These are phyloP conservation scores for Alethe castanea DNA, from an alignment of 2,113 vertebrate genomes.

Conservation along the genomic window DNA sequence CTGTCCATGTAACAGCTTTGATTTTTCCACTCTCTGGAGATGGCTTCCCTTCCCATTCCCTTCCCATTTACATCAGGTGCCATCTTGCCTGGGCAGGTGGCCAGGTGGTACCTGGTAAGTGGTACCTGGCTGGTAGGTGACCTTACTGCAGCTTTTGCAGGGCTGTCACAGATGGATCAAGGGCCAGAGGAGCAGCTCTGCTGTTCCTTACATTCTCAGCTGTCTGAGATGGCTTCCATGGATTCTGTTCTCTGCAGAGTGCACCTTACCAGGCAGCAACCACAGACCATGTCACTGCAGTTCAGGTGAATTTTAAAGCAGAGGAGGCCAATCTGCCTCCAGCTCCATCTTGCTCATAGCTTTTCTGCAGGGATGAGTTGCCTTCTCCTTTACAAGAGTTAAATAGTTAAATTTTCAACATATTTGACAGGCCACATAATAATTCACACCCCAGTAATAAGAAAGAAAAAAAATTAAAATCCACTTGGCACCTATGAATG, in stretches of 20 bases:
- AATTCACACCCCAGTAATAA: neutral
- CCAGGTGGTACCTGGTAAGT: too few species aligned
- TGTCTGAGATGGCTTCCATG: neutral
- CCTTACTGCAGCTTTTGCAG: neutral
- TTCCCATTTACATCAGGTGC: neutral
- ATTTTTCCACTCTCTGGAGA: neutral
- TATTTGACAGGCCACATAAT: neutral
- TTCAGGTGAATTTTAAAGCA: neutral
- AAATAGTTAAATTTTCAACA: neutral
- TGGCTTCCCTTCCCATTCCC: neutral
- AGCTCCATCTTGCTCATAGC: neutral
- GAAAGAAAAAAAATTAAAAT: neutral
- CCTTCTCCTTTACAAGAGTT: neutral
- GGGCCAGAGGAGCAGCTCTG: neutral
- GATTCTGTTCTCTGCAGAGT: neutral
- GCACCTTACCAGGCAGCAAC: neutral
- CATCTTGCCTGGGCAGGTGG: neutral
- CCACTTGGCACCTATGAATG: neutral
- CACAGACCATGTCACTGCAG: neutral
- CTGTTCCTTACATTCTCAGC: rapidly evolving
- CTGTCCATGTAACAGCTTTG: neutral
- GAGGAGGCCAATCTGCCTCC: neutral
- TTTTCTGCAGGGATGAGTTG: neutral
- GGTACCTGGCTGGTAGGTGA: neutral
- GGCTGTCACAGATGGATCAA: neutral